phyloP scores from a whole-genome alignment of 92 coral and sea anemone genomes.

The Nematostella vectensis region DNA sequence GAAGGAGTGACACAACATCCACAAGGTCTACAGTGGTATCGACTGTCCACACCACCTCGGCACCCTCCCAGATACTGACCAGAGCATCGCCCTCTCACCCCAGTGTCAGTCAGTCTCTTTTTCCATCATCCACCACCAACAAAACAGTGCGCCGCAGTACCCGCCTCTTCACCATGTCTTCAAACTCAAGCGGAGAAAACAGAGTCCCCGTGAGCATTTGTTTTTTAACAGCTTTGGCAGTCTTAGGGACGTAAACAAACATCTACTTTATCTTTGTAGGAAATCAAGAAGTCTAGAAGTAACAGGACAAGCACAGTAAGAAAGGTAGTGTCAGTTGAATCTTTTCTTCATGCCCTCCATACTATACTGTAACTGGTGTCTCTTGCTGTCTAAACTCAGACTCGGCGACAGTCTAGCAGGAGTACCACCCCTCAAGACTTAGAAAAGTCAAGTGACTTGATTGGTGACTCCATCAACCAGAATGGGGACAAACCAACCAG shows the following conservation, averaged over 20 bases:
- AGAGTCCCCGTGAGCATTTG: too few relatives aligned
- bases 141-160: conserved; percentile 86
- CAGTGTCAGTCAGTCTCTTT: conserved; percentile 42
- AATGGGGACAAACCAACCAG: conserved; percentile 42
- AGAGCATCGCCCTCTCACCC: conserved; percentile 56
- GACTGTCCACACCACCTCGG: conserved; percentile 26
- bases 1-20: conserved; percentile 48
- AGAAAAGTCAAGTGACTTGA: too few relatives aligned
- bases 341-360: background rate
- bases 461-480: conserved; percentile 9
- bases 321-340: conserved; percentile 42
- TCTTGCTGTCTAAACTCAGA: too few relatives aligned
- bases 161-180: conserved; percentile 66
- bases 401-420: too few relatives aligned
- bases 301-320: conserved; percentile 38
- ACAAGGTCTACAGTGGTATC: conserved; percentile 27
- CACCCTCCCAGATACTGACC: conserved; percentile 36
- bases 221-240: conserved; percentile 16
- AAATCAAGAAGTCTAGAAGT: conserved; percentile 43
- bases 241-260: background rate
- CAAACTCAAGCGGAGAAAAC: conserved; percentile 34
- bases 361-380: background rate
- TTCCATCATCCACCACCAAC: conserved; percentile 46
- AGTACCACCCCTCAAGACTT: too few relatives aligned
- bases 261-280: conserved; percentile 16